These are phyloP conservation scores for Eupithecia subfuscata DNA, from an alignment of 2,888 invertebrate species.

Conservation along the genomic window DNA sequence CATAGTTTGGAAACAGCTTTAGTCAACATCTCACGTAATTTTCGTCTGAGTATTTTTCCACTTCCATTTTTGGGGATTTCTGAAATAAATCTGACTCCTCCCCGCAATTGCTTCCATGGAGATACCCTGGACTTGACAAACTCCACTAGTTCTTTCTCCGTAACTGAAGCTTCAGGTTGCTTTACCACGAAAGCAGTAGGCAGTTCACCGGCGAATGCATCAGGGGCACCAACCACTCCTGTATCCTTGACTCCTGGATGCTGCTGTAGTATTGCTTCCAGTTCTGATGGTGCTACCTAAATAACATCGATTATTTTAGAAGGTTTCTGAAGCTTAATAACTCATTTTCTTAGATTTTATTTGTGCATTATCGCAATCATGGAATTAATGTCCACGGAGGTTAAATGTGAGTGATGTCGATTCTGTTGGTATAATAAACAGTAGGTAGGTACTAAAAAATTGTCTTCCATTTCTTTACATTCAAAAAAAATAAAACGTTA, in stretches of 20 bases:
- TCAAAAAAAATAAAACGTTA: too few relatives aligned
- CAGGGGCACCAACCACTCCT: slow-evolving; percentile 65
- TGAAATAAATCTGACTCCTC: slow-evolving; percentile 88
- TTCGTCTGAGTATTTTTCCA: slow-evolving; percentile 89
- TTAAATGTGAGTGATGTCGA: neutral
- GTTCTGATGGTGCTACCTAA: slow-evolving; percentile 70
- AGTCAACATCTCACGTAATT: slow-evolving; percentile 64
- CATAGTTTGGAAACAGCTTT: slow-evolving; percentile 29
- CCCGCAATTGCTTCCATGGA: slow-evolving; percentile 88
- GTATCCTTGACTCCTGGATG: slow-evolving; percentile 67
- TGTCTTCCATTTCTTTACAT: neutral
- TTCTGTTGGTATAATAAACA: neutral
- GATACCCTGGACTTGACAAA: slow-evolving; percentile 76
- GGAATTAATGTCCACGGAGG: neutral
- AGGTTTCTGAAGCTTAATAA: neutral
- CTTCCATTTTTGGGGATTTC: slow-evolving; percentile 89
- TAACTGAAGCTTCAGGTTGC: slow-evolving; percentile 50
- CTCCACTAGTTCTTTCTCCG: slow-evolving; percentile 62
- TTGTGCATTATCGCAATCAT: neutral
- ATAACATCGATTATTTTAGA: slow-evolving; percentile 2
- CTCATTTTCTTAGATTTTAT: neutral
- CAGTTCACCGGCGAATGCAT: slow-evolving; percentile 63
- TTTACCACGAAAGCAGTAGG: slow-evolving; percentile 70
- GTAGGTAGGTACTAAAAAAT: neutral
- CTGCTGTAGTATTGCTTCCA: slow-evolving; percentile 64